Conservation (phyloP, 2,113 vertebrate genomes). For the Pontoporia blainvillei region DNA sequence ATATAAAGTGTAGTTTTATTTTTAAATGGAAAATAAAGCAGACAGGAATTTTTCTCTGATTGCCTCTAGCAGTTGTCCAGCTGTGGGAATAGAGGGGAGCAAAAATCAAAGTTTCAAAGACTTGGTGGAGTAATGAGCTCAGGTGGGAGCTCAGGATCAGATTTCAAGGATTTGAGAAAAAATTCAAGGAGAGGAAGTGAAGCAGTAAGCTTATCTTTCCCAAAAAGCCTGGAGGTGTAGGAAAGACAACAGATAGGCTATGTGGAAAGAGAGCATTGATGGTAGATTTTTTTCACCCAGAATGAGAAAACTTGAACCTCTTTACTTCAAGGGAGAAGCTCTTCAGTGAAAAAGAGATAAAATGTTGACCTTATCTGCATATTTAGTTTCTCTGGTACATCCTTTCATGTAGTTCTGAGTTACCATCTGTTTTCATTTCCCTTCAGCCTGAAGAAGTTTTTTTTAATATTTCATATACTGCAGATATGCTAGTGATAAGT, state of each 20-base stretch:
- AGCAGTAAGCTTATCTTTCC: not conserved
- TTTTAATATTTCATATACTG: slow-evolving; percentile 45
- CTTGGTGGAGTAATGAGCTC: not conserved
- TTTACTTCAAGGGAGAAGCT: not conserved
- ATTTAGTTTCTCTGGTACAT: not conserved
- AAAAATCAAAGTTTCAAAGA: not conserved
- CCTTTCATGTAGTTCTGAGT: slow-evolving; percentile 4
- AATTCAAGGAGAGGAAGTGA: not conserved
- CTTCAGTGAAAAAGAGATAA: not conserved
- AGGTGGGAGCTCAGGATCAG: not conserved
- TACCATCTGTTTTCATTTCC: slow-evolving; percentile 42
- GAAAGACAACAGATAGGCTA: not conserved
- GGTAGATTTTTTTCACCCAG: not conserved
- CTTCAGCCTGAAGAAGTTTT: slow-evolving; percentile 32
- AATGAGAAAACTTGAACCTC: not conserved
- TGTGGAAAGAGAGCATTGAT: not conserved
- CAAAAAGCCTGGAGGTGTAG: not conserved
- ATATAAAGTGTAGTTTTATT: slow-evolving; percentile 13
- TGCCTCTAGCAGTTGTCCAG: not conserved
- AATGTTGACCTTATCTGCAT: not conserved
- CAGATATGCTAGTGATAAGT: slow-evolving; percentile 35
- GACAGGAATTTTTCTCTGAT: not conserved
- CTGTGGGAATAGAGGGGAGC: not conserved
- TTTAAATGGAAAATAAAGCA: not conserved
- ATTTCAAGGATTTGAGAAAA: not conserved